Evolutionary conservation across 2,797 vertebrate species (phyloP).

Genomic region (Danio kyathit): DNA sequence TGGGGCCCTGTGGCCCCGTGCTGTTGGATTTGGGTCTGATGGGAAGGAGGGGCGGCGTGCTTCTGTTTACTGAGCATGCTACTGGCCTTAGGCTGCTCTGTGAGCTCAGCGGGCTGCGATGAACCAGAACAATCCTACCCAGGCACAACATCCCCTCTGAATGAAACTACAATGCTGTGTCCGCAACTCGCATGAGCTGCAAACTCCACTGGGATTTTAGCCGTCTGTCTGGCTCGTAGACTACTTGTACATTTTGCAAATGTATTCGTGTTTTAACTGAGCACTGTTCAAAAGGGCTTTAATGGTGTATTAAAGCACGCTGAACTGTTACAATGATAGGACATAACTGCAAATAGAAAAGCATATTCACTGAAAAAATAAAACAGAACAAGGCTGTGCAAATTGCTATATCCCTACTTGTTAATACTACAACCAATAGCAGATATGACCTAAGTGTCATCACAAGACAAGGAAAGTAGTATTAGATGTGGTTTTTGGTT

Average conservation of each 20-base stretch:
- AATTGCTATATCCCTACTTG: background rate
- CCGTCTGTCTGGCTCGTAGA: slow-evolving; percentile 58
- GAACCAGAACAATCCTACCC: slow-evolving; percentile 80
- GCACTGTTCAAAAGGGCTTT: slow-evolving; percentile 9
- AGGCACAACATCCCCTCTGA: slow-evolving; percentile 72
- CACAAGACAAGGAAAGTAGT: background rate
- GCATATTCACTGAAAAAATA: background rate
- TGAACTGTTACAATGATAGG: background rate
- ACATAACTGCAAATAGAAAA: background rate
- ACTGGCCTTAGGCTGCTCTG: slow-evolving; percentile 65
- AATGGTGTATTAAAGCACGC: background rate
- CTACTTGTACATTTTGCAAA: slow-evolving; percentile 56
- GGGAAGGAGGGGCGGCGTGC: slow-evolving; percentile 52
- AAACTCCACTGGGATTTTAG: slow-evolving; percentile 69
- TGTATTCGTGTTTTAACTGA: slow-evolving; percentile 37
- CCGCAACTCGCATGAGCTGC: slow-evolving; percentile 68
- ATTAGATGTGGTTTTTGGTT: background rate
- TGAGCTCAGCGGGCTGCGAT: slow-evolving; percentile 77
- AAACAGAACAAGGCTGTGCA: background rate
- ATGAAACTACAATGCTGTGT: slow-evolving; percentile 78
- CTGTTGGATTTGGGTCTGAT: slow-evolving; percentile 77
- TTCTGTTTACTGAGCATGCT: slow-evolving; percentile 50
- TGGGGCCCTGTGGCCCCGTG: slow-evolving; percentile 68
- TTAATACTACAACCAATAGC: background rate
- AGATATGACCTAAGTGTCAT: background rate